These are phyloP conservation scores for Taxidea taxus DNA, from an alignment of 2,113 vertebrate species.

Conservation along the genomic window DNA sequence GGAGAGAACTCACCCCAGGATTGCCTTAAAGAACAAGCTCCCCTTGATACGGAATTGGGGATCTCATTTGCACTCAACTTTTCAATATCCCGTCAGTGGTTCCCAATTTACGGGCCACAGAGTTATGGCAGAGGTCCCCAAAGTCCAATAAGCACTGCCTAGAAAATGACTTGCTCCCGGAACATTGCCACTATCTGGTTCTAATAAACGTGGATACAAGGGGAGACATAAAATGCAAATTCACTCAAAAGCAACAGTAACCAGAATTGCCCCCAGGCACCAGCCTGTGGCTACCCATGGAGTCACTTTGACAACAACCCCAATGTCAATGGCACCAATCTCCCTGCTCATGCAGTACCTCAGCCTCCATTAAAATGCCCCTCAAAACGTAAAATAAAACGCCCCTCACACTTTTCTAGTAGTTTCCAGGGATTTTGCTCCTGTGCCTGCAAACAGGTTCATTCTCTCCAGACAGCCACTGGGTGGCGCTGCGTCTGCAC, in stretches of 20 bases:
- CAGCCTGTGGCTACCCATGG: background rate
- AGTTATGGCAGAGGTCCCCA: slow-evolving; percentile 38
- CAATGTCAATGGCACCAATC: slow-evolving; percentile 46
- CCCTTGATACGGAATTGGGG: slow-evolving; percentile 46
- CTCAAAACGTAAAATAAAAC: background rate
- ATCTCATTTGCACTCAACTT: slow-evolving; percentile 58
- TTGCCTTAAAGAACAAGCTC: background rate
- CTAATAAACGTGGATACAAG: background rate
- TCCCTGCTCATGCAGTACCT: background rate
- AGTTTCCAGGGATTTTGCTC: background rate
- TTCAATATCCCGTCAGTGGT: slow-evolving; percentile 70
- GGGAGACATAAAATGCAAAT: slow-evolving; percentile 70
- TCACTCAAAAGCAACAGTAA: slow-evolving; percentile 52
- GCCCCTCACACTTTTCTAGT: background rate
- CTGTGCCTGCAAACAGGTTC: background rate
- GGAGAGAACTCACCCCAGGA: slow-evolving; percentile 27
- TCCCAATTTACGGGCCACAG: slow-evolving; percentile 49
- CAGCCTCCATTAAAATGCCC: background rate
- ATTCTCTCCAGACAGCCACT: background rate
- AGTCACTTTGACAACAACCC: slow-evolving; percentile 58
- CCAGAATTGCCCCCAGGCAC: slow-evolving; percentile 15
- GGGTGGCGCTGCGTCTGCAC: background rate
- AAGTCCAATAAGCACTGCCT: slow-evolving; percentile 31
- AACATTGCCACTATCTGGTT: background rate
- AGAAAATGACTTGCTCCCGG: slow-evolving; percentile 16